Evolutionary conservation across 1,140 invertebrate genomes (phyloP), one percentile per base, ranked within the genome.

Genomic region (Drosophila fuyamai): DNA sequence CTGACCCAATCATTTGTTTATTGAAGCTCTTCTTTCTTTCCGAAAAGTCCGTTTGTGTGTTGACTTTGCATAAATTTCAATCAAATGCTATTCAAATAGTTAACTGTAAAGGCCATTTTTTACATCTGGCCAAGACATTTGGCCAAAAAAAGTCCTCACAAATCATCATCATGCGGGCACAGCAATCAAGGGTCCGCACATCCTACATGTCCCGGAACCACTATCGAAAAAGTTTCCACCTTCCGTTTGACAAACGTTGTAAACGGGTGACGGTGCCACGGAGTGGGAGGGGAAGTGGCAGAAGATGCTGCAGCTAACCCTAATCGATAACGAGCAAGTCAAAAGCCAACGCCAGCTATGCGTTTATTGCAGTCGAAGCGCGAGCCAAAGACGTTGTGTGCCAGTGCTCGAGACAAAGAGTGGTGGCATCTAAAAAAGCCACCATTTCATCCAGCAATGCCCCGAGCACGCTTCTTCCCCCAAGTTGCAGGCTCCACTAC

Each of bases 181-280:
- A 36, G 79, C 82, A 86, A 76, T 86, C 82, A 68, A 61, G 44
- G 59, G 61, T 68, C 60, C 63, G 63, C 76, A 88, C 63, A 83
- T 88, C 76, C 79, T 68, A 16, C 75, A 86, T 61, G 76, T 88
- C 60, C 59, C 51, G 47, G 51, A 59, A 67, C 72, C 71, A 51
- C 75, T 72, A 82, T 86, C 72, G 82, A 72, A 68, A 66, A 86
- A 86, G 77, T 81, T 81, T 68, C 55, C 56, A 57, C 67, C 63
- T 63, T 76, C 51, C 58, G 59, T 59, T 70, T 51, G 47, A 36
- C 46, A 32, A 50, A 63, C 46, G 36, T 38, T 65, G 16, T 41
- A 44, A 36, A 10, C 6, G 23, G 13, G 5, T n/a, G 43, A 10
- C 2, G 48, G 14, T 32, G n/a, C 1, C 7, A n/a, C 47, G 10